phyloP scores from a whole-genome alignment of 2,797 vertebrate genomes.

The Buphagus erythrorhynchus region DNA sequence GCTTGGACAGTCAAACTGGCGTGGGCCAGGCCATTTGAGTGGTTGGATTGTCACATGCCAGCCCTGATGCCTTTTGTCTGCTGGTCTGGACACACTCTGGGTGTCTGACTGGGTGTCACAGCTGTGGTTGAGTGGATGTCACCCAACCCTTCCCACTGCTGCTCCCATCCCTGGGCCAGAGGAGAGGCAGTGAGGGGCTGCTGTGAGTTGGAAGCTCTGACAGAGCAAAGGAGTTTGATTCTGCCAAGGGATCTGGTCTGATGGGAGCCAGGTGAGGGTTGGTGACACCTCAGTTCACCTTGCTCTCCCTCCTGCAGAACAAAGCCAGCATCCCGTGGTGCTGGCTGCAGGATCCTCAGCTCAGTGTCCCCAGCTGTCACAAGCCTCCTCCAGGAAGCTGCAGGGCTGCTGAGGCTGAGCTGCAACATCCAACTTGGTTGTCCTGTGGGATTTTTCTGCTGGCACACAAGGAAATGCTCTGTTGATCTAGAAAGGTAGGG shows the following conservation, averaged over 20 bases:
- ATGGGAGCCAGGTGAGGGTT: background rate
- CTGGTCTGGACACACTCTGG: background rate
- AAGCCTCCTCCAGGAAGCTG: background rate
- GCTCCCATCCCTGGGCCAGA: background rate
- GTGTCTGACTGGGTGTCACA: background rate
- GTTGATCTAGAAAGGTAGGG: background rate
- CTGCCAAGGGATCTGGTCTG: background rate
- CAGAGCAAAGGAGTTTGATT: background rate
- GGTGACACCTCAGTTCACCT: background rate
- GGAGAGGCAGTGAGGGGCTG: background rate
- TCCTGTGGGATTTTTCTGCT: background rate
- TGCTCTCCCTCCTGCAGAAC: background rate
- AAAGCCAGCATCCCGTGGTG: rapidly evolving
- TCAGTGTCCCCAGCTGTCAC: background rate
- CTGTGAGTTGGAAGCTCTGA: background rate
- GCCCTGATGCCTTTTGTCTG: background rate
- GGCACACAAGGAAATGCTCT: background rate
- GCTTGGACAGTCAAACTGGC: background rate
- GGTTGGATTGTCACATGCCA: background rate
- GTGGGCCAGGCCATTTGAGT: background rate
- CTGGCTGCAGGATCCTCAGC: background rate
- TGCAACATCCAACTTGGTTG: background rate
- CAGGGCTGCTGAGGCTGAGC: background rate
- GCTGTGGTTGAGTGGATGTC: background rate
- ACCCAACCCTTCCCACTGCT: background rate